phyloP scores from a whole-genome alignment of 2,113 vertebrate species.

The Plestiodon gilberti region DNA sequence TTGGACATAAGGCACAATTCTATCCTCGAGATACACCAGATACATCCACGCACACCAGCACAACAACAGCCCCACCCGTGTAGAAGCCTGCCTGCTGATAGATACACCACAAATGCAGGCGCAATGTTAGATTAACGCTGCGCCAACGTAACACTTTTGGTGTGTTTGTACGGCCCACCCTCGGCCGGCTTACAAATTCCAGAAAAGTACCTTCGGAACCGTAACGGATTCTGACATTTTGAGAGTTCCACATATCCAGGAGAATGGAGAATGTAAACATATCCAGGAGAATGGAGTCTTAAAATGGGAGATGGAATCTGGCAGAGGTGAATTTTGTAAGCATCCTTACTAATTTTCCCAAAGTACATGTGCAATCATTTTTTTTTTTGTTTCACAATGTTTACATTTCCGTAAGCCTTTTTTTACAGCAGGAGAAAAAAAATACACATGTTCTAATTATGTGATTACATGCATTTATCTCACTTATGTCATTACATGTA shows the following conservation, averaged over 20 bases:
- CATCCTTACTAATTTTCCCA: neutral
- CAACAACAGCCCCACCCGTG: too few species aligned
- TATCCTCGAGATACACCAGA: too few species aligned
- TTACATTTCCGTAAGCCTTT: constrained; percentile 58
- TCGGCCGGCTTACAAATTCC: too few species aligned
- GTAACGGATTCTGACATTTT: neutral
- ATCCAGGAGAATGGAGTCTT: neutral
- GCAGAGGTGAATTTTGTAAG: neutral
- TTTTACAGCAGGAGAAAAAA: neutral
- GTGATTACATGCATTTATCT: constrained; percentile 60
- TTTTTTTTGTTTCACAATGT: constrained; percentile 33
- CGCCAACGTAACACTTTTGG: too few species aligned
- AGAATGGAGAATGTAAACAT: too few species aligned
- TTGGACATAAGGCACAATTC: too few species aligned
- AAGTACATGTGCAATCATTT: neutral
- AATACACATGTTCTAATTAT: constrained; percentile 55
- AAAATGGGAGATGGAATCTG: neutral
- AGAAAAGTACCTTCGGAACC: too few species aligned
- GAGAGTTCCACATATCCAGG: neutral
- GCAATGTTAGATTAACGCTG: too few species aligned
- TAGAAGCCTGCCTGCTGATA: too few species aligned
- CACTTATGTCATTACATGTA: constrained; percentile 64
- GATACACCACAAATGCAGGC: too few species aligned
- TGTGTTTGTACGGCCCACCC: too few species aligned
- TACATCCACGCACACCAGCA: too few species aligned